Conservation (phyloP, 2,888 invertebrate species). For the Drosophila emarginata region DNA sequence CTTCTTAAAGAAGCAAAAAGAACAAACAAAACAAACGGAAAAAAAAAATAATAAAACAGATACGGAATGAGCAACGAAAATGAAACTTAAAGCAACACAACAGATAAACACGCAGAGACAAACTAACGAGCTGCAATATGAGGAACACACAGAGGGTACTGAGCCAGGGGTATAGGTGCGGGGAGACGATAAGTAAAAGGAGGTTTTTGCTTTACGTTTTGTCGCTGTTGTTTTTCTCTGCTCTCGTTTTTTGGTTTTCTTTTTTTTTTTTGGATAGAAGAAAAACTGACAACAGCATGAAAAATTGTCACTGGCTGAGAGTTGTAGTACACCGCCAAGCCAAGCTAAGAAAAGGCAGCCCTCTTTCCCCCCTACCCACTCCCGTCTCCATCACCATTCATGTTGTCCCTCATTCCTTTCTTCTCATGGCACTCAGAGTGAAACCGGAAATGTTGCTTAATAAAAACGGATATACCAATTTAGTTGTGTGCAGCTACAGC, state of each 20-base stretch:
- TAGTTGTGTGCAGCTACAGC: slow-evolving; percentile 69
- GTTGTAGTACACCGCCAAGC: slow-evolving; percentile 30
- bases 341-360: too few relatives aligned
- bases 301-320: slow-evolving; percentile 73
- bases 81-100: slow-evolving; percentile 42
- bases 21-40: slow-evolving; percentile 8
- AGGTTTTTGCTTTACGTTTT: slow-evolving; percentile 1
- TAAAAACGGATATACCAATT: slow-evolving; percentile 78
- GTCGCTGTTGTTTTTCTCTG: neutral
- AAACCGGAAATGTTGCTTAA: slow-evolving; percentile 77
- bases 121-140: slow-evolving; percentile 68
- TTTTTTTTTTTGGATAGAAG: slow-evolving; percentile 21
- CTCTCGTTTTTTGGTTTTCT: neutral
- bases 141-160: slow-evolving; percentile 29
- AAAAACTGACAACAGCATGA: slow-evolving; percentile 77
- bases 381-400: neutral
- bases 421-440: slow-evolving; percentile 61
- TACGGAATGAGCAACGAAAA: slow-evolving; percentile 31
- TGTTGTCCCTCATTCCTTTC: slow-evolving; percentile 12
- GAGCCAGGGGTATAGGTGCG: neutral
- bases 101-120: slow-evolving; percentile 40
- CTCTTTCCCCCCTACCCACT: neutral
- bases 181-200: slow-evolving; percentile 22
- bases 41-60: slow-evolving; percentile 13
- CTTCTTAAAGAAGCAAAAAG: slow-evolving; percentile 34